Conservation (phyloP, 2,888 invertebrate species). For the Dorcus parallelipipedus region DNA sequence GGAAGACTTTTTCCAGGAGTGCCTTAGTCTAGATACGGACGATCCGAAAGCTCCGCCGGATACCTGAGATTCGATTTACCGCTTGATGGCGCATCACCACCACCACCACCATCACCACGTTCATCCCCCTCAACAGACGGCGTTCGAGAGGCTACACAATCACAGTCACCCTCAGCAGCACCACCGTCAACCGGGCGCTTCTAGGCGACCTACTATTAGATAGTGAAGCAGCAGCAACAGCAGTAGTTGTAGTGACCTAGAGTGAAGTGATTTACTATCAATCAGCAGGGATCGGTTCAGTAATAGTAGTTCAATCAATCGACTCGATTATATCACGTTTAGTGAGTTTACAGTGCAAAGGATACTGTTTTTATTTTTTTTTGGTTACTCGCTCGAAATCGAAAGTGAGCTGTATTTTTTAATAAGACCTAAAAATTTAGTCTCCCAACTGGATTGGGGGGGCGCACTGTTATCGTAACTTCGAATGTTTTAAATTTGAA, state of each 20-base stretch:
- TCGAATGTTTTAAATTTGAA: too few species aligned
- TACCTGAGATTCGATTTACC: constrained; percentile 31
- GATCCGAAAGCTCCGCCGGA: constrained; percentile 64
- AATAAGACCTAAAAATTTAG: too few species aligned
- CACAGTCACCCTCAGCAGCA: constrained; percentile 24
- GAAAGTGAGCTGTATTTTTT: constrained; percentile 29
- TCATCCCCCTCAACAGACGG: constrained; percentile 18
- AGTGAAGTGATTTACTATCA: constrained; percentile 6
- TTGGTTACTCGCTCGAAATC: constrained; percentile 9
- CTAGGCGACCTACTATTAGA: constrained; percentile 11
- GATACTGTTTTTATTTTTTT: background rate
- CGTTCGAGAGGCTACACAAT: constrained; percentile 22
- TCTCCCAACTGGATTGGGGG: too few species aligned
- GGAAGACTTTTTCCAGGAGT: constrained; percentile 89
- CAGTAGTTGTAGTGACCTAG: constrained; percentile 1
- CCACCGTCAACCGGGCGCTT: constrained; percentile 9
- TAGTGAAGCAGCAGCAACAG: background rate
- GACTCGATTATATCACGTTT: constrained; percentile 18
- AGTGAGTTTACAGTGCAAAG: background rate
- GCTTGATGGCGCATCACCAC: constrained; percentile 10
- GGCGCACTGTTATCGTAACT: too few species aligned
- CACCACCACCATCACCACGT: constrained; percentile 13
- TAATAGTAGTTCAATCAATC: constrained; percentile 20
- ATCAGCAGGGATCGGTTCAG: constrained; percentile 24
- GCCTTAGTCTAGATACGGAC: constrained; percentile 82